phyloP scores from a whole-genome alignment of 2,888 invertebrate genomes.

The Tromatobia lineatoria region DNA sequence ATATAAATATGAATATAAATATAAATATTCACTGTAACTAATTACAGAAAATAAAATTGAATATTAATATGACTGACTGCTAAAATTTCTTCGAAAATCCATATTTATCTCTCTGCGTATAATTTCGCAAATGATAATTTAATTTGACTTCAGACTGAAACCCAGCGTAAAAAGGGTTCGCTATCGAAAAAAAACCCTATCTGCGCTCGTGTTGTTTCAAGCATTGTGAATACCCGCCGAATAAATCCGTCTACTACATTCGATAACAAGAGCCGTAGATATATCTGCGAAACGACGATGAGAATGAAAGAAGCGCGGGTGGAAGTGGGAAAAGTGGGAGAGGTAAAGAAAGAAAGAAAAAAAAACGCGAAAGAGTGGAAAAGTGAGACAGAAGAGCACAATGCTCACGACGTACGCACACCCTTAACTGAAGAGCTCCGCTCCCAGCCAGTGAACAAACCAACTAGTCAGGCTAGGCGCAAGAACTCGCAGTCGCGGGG shows the following conservation, averaged over 20 bases:
- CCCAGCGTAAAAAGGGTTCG: background rate
- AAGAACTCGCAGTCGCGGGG: conserved; percentile 36
- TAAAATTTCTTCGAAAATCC: background rate
- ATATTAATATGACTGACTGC: no score
- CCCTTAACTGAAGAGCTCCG: conserved; percentile 40
- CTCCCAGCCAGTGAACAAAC: conserved; percentile 44
- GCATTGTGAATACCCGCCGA: conserved; percentile 17
- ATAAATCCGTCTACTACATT: conserved; percentile 21
- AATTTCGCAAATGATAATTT: background rate
- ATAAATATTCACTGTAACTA: no score
- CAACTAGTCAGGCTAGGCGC: conserved; percentile 41
- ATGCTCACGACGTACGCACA: conserved; percentile 54
- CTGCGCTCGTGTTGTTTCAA: background rate
- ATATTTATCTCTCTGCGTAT: background rate
- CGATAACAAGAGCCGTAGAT: conserved; percentile 20
- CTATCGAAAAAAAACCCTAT: background rate
- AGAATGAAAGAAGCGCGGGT: conserved; percentile 25
- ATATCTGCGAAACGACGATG: conserved; percentile 26
- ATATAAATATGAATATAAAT: no score
- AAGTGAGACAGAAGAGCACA: conserved; percentile 32
- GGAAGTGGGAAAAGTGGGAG: background rate
- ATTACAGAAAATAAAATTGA: no score
- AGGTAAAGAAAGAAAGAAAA: conserved; percentile 2
- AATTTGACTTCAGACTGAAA: background rate
- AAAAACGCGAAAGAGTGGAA: conserved; percentile 21